A percentile compares a stretch with the other conserved stretches of the same genome.
Conservation (phyloP, 2,113 vertebrate species). For the Protobothrops flavoviridis region DNA sequence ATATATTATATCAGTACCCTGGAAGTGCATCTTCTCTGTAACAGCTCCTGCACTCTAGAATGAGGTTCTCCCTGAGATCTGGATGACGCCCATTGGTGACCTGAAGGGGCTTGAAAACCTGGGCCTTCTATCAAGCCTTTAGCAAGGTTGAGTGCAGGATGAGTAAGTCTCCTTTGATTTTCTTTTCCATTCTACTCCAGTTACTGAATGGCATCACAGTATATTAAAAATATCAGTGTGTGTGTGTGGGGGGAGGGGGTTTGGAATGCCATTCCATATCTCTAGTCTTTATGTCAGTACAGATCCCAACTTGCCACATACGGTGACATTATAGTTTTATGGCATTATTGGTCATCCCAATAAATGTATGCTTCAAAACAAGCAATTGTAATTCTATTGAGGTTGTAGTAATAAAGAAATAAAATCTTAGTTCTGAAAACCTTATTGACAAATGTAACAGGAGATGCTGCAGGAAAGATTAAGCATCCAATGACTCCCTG, state of each 20-base stretch:
- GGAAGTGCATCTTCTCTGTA: neutral
- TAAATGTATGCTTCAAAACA: neutral
- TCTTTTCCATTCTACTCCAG: neutral
- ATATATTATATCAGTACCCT: neutral
- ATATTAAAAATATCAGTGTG: neutral
- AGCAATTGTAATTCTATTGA: neutral
- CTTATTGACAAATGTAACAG: neutral
- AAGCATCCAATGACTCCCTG: neutral
- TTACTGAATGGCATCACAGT: neutral
- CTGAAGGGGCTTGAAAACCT: neutral
- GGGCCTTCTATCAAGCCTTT: neutral
- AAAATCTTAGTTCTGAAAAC: neutral
- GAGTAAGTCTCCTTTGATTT: neutral
- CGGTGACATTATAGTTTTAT: neutral
- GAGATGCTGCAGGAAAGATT: neutral
- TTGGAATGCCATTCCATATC: neutral
- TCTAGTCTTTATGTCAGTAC: neutral
- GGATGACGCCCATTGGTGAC: neutral
- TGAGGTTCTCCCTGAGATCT: neutral
- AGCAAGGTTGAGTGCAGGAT: neutral
- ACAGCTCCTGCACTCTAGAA: neutral
- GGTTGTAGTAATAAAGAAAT: neutral
- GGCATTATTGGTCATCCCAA: neutral
- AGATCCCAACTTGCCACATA: neutral
- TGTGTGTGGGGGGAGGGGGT: neutral